These are phyloP conservation scores for Nomada fucata DNA, from an alignment of 2,888 invertebrate species.

Conservation along the genomic window DNA sequence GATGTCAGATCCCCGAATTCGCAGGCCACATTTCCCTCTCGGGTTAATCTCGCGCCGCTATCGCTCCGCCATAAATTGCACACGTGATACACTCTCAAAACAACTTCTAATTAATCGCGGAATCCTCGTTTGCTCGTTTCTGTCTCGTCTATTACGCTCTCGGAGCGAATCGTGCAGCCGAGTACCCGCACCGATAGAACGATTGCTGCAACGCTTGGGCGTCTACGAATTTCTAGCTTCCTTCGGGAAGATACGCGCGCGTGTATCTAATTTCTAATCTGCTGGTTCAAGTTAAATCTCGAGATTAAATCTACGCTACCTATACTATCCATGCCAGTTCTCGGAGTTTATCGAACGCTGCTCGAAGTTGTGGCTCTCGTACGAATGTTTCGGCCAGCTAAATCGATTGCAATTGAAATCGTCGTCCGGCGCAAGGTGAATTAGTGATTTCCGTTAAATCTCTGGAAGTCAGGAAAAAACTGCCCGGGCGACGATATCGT, in stretches of 20 bases:
- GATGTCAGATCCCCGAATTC: conserved; percentile 9
- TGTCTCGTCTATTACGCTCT: background rate
- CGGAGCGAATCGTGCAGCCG: background rate
- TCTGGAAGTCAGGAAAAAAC: background rate
- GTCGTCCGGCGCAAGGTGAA: background rate
- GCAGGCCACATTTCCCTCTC: background rate
- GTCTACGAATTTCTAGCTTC: too few relatives aligned
- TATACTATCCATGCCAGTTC: too few relatives aligned
- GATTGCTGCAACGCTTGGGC: too few relatives aligned
- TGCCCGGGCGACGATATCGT: background rate
- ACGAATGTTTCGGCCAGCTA: too few relatives aligned
- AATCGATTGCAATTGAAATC: too few relatives aligned
- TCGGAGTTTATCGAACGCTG: too few relatives aligned
- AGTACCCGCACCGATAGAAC: too few relatives aligned
- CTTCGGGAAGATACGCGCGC: too few relatives aligned
- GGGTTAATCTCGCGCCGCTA: background rate
- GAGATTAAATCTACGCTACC: background rate
- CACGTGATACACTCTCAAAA: conserved; percentile 22
- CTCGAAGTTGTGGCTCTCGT: too few relatives aligned
- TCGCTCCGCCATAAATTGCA: background rate
- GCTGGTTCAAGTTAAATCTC: background rate
- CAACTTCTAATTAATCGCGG: conserved; percentile 11
- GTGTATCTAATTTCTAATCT: too few relatives aligned
- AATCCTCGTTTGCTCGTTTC: too few relatives aligned
- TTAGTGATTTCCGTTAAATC: background rate